Evolutionary conservation across 2,113 vertebrate genomes (phyloP), one percentile per base, ranked within the genome.

Genomic region (Silurus asotus): DNA sequence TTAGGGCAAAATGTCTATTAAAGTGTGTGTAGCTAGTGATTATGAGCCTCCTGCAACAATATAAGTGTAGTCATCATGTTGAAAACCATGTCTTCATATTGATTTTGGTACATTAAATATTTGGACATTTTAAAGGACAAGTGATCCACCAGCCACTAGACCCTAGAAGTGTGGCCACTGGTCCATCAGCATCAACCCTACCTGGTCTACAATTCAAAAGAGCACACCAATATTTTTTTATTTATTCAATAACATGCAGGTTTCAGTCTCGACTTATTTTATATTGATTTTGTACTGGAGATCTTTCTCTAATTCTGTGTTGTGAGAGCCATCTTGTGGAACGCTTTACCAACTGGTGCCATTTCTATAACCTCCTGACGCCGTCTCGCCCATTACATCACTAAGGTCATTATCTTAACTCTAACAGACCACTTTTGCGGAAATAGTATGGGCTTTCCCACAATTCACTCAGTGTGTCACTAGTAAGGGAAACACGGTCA

Each of bases 381-480:
- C 14, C 23, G 55, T 83, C 37, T 37, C 56, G 19, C 81, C 65
- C 28, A 20, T 61, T 87, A 84, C 81, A 75, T 89, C 84, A 87
- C 61, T 20, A 69, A 80, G 56, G 80, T 76, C 55, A 80, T 81
- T 83, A 76, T 88, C 67, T 82, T 58, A 75, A 86, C 53, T 45
- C 61, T 61, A 58, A 67, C n/a, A n/a, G 28, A 81, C 78, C 82
- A 72, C n/a, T 82, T 82, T 51, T 86, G 69, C 88, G 87, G 84
- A 70, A 74, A 61, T 90, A 92, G 84, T 87, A 90, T 90, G 93
- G 93, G 94, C 91, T 93, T 94, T 89, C 92, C 92, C 91, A 91
- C 93, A 93, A 94, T 90, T 94, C 93, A 92, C 91, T 80, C 89
- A 88, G 85, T 92, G 90, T 94, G 91, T 93, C 91, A 93, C 88